phyloP scores from a whole-genome alignment of 1,140 invertebrate species.

The Macrobrachium rosenbergii region DNA sequence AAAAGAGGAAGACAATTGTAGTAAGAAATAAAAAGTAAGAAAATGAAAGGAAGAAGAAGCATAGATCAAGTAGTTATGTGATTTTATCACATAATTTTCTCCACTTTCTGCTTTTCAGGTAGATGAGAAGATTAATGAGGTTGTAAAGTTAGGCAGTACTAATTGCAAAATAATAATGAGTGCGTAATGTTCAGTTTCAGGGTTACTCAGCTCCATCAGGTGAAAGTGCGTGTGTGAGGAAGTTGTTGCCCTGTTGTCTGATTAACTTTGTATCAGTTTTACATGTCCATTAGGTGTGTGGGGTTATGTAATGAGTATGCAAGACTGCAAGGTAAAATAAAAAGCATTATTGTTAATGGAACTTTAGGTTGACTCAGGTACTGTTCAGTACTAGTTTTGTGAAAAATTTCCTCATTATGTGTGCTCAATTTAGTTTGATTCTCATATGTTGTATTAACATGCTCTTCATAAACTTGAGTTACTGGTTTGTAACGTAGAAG shows the following conservation, averaged over 20 bases:
- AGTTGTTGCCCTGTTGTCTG: no score
- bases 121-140: conserved; percentile 15
- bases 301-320: no score
- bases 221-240: no score
- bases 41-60: not conserved
- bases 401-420: conserved; percentile 25
- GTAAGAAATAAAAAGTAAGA: not conserved
- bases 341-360: no score
- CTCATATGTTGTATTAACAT: conserved; percentile 38
- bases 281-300: no score
- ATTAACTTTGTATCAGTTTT: no score
- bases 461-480: not conserved
- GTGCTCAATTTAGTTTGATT: conserved; percentile 56
- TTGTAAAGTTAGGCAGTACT: conserved; percentile 32
- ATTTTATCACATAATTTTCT: conserved; percentile 6
- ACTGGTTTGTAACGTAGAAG: no score
- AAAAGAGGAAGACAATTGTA: conserved; percentile 10
- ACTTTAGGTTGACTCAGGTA: conserved; percentile 3
- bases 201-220: conserved; percentile 21
- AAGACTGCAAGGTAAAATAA: no score
- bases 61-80: conserved; percentile 10
- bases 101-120: conserved; percentile 13
- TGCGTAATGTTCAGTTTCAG: conserved; percentile 14
- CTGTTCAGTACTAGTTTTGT: conserved; percentile 8
- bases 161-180: not conserved